Conservation (phyloP, 2,113 vertebrate genomes). For the Rhinogobius similis region DNA sequence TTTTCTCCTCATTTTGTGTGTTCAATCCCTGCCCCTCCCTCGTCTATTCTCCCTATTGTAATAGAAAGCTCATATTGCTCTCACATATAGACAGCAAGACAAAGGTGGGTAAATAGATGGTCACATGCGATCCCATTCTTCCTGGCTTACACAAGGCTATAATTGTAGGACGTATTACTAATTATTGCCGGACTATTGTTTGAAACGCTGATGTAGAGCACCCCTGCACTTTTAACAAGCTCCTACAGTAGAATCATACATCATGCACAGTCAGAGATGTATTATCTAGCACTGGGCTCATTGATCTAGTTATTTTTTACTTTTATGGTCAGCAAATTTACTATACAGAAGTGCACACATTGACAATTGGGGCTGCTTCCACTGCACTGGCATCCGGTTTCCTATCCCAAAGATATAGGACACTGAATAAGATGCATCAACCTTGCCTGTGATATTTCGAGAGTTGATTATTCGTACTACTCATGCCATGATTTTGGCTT, state of each 20-base stretch:
- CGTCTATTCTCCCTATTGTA: slow-evolving; percentile 35
- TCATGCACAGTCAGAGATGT: slow-evolving; percentile 9
- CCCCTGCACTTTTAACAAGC: slow-evolving; percentile 1
- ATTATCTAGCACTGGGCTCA: background rate
- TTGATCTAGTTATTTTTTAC: slow-evolving; percentile 10
- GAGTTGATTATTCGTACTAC: background rate
- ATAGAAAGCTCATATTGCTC: slow-evolving; percentile 71
- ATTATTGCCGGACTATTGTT: background rate
- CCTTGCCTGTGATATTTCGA: background rate
- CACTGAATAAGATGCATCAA: background rate
- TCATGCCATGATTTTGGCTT: background rate
- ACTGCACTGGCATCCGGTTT: background rate
- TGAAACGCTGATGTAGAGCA: background rate
- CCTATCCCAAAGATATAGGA: slow-evolving; percentile 1
- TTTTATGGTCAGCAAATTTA: slow-evolving; percentile 1
- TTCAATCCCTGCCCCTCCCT: slow-evolving; percentile 20
- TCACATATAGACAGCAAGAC: slow-evolving; percentile 32
- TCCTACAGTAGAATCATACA: background rate
- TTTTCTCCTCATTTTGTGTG: slow-evolving; percentile 47
- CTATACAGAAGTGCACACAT: background rate
- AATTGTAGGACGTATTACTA: slow-evolving; percentile 8
- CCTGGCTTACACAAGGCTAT: slow-evolving; percentile 12
- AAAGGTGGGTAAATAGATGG: slow-evolving; percentile 37
- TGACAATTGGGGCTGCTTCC: slow-evolving; percentile 1
- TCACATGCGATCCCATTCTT: slow-evolving; percentile 13